These are phyloP conservation scores for Odontamblyopus lacepedii DNA, from an alignment of 2,797 vertebrate species.

Conservation along the genomic window DNA sequence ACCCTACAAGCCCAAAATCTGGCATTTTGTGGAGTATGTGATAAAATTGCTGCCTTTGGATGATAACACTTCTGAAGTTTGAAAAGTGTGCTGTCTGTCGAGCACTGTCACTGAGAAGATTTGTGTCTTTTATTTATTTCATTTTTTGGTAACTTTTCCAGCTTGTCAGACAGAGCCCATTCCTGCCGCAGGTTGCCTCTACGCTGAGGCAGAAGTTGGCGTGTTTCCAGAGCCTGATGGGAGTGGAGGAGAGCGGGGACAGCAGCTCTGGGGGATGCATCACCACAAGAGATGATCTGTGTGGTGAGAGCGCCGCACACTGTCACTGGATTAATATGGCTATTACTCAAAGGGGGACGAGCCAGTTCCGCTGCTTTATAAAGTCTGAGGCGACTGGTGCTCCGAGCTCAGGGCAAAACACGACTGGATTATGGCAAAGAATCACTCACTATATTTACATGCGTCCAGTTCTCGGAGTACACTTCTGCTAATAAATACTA, in stretches of 20 bases:
- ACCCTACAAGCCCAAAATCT: conserved; percentile 12
- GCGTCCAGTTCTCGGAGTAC: neutral
- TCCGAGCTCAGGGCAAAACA: conserved; percentile 34
- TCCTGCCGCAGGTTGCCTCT: conserved; percentile 58
- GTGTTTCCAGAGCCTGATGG: conserved; percentile 78
- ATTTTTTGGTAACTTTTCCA: conserved; percentile 44
- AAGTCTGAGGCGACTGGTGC: conserved; percentile 43
- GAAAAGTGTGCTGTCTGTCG: conserved; percentile 43
- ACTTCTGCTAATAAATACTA: neutral
- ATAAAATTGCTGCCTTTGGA: conserved; percentile 30
- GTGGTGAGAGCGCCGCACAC: conserved; percentile 66
- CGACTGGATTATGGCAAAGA: conserved; percentile 30
- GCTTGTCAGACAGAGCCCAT: conserved; percentile 64
- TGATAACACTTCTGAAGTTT: conserved; percentile 40
- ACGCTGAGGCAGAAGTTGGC: conserved; percentile 80
- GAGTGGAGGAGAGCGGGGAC: conserved; percentile 65
- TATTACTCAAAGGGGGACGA: conserved; percentile 46
- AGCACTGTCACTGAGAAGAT: conserved; percentile 40
- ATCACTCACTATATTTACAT: neutral
- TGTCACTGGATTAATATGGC: conserved; percentile 62
- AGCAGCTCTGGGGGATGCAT: conserved; percentile 51
- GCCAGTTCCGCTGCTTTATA: conserved; percentile 52
- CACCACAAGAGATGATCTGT: conserved; percentile 67
- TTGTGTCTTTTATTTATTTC: conserved; percentile 46
- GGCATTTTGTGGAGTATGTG: conserved; percentile 5